Percentiles rank a stretch among this genome's conserved stretches.
Conservation (phyloP, 2,113 vertebrate genomes). For the Dipodomys spectabilis region DNA sequence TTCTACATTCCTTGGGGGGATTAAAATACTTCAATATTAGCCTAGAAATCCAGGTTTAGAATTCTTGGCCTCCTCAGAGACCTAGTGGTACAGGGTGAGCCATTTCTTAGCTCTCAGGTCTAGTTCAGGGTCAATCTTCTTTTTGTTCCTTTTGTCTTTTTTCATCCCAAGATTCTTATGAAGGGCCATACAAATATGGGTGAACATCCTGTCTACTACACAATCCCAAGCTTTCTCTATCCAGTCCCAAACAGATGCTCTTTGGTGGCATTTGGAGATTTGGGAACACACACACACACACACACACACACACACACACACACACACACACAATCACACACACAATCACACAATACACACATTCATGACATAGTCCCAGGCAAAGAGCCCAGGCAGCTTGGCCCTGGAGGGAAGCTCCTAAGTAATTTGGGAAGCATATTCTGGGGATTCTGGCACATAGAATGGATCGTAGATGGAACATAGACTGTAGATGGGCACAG, state of each 20-base stretch:
- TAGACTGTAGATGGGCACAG: not conserved
- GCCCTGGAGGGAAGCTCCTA: not conserved
- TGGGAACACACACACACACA: not conserved
- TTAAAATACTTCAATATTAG: not conserved
- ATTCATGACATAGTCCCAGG: not conserved
- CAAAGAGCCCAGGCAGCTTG: not conserved
- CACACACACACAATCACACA: no score
- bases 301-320: no score
- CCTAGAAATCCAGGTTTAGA: conserved; percentile 19
- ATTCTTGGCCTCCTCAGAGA: conserved; percentile 22
- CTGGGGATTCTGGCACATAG: not conserved
- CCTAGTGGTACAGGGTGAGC: not conserved
- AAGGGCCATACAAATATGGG: not conserved
- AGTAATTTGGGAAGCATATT: not conserved
- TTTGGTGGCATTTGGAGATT: not conserved
- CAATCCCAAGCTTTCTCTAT: not conserved
- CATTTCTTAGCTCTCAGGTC: not conserved
- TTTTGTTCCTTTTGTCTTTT: not conserved
- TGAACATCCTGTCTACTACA: not conserved
- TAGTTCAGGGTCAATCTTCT: not conserved
- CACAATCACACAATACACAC: not conserved
- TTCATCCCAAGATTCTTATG: not conserved
- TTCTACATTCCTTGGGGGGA: not conserved
- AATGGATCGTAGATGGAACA: not conserved
- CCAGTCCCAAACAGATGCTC: not conserved